phyloP scores from a whole-genome alignment of 23 tunicate genomes.

The Pegea sp. region DNA sequence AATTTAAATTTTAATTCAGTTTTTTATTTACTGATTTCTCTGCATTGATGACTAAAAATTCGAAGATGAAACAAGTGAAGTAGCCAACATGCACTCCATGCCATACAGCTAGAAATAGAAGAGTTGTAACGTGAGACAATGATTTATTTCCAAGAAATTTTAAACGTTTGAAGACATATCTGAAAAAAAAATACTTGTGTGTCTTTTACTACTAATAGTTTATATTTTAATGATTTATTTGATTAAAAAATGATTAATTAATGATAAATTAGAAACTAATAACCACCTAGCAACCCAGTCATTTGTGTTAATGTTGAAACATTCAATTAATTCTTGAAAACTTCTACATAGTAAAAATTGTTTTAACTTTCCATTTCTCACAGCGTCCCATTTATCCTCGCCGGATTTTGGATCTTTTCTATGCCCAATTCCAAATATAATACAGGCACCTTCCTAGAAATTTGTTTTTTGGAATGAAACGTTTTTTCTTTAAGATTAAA shows the following conservation, averaged over 20 bases:
- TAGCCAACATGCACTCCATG: conserved; percentile 89
- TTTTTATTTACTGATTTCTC: conserved; percentile 34
- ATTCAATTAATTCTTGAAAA: conserved; percentile 46
- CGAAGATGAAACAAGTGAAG: conserved; percentile 59
- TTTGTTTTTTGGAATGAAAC: no score
- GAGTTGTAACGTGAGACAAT: conserved; percentile 38
- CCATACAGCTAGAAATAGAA: conserved; percentile 77
- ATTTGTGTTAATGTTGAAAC: conserved; percentile 83
- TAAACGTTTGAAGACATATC: conserved; percentile 85
- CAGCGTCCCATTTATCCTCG: conserved; percentile 46
- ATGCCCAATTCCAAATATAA: conserved; percentile 73
- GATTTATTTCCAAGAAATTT: conserved; percentile 40
- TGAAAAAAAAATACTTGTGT: no score
- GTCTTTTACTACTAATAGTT: no score
- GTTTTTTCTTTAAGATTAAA: no score
- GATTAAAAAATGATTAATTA: background rate
- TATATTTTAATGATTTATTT: background rate
- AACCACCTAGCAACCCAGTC: conserved; percentile 40
- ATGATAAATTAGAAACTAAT: background rate
- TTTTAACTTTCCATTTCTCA: conserved; percentile 33
- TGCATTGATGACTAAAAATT: conserved; percentile 48
- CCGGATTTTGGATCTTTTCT: conserved; percentile 21
- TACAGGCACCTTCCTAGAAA: conserved; percentile 63
- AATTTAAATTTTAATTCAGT: no score
- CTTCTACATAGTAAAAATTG: conserved; percentile 19